Percentiles rank a stretch among this genome's conserved stretches.
Evolutionary conservation across 2,797 vertebrate species (phyloP).

Genomic region (Megalops cyprinoides): DNA sequence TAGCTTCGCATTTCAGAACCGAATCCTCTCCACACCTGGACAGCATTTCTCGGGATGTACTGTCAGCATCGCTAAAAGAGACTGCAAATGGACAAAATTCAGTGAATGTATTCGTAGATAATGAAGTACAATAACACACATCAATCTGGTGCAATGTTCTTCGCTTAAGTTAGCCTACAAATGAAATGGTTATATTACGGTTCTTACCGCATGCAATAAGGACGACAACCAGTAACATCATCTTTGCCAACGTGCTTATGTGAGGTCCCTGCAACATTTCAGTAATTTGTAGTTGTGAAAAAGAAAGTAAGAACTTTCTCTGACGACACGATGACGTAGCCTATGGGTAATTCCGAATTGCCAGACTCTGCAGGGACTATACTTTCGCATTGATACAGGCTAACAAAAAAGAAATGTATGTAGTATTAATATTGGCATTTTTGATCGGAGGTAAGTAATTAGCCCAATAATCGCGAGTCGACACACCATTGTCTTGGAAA

Average conservation of each 20-base stretch:
- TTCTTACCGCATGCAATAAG: neutral
- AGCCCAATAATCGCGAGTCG: too few relatives aligned
- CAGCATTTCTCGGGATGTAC: neutral
- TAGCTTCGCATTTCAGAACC: slow-evolving; percentile 49
- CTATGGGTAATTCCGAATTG: too few relatives aligned
- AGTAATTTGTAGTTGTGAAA: neutral
- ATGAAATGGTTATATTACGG: neutral
- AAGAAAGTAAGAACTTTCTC: neutral
- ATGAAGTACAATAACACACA: neutral
- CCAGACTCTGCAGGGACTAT: too few relatives aligned
- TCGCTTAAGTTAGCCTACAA: too few relatives aligned
- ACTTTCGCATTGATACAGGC: too few relatives aligned
- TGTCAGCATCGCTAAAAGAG: fast-evolving
- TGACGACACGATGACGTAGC: neutral
- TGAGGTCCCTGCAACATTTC: neutral
- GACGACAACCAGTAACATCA: neutral
- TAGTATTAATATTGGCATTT: too few relatives aligned
- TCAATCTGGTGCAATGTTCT: too few relatives aligned
- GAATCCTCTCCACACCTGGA: neutral
- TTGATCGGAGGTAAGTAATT: too few relatives aligned
- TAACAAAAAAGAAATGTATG: too few relatives aligned
- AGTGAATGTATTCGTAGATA: neutral
- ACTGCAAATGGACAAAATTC: neutral
- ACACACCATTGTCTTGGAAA: too few relatives aligned
- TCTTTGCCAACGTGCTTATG: neutral